Percentiles rank a stretch among this genome's conserved stretches.
Evolutionary conservation across 2,113 vertebrate genomes (phyloP).

Genomic region (Rana temporaria): DNA sequence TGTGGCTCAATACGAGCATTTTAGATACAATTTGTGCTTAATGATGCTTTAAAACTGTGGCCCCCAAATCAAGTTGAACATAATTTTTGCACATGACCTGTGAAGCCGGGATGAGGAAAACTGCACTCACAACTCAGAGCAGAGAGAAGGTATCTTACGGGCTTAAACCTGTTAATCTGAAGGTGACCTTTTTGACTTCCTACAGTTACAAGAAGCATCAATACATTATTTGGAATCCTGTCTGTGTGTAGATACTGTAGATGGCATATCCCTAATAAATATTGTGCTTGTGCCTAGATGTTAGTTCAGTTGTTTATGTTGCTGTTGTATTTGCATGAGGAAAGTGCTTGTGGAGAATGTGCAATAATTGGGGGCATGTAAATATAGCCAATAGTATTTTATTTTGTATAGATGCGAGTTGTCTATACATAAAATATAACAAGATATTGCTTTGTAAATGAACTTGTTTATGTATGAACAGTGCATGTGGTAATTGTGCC

Average conservation of each 20-base stretch:
- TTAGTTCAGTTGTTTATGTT: background rate
- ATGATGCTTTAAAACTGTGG: no score
- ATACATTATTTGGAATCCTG: slow-evolving; percentile 32
- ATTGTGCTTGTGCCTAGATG: background rate
- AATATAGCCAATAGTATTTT: no score
- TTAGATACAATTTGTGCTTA: no score
- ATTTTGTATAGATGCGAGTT: no score
- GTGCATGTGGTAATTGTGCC: no score
- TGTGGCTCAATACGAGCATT: no score
- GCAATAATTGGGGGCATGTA: background rate
- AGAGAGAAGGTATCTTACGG: background rate
- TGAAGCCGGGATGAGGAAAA: background rate
- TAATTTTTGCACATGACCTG: background rate
- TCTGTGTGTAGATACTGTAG: slow-evolving; percentile 29
- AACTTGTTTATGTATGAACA: no score
- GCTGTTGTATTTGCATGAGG: slow-evolving; percentile 6
- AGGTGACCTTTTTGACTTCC: background rate
- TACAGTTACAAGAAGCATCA: background rate
- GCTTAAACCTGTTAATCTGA: background rate
- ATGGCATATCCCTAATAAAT: background rate
- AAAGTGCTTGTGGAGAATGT: slow-evolving; percentile 1
- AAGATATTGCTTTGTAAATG: no score
- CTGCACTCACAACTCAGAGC: background rate
- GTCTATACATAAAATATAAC: no score
- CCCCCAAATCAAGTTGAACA: no score